These are phyloP conservation scores for Ophraella communa DNA, from an alignment of 2,888 invertebrate species.

Conservation along the genomic window DNA sequence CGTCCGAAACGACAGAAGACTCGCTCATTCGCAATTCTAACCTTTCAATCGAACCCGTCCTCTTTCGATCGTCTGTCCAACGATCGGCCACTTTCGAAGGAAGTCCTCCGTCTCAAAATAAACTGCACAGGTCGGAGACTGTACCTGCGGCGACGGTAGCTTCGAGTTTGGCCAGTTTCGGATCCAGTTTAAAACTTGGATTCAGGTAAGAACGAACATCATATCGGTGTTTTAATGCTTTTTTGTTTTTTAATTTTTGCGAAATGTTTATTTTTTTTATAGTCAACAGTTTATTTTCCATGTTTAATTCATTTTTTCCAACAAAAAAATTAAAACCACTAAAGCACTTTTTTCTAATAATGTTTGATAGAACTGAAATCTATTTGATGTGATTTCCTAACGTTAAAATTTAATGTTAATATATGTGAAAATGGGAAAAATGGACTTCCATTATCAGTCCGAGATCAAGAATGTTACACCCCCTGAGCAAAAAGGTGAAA, in stretches of 20 bases:
- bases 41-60: constrained; percentile 71
- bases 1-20: constrained; percentile 16
- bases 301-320: too few species aligned
- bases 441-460: too few species aligned
- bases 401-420: too few species aligned
- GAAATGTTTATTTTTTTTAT: too few species aligned
- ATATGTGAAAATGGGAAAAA: too few species aligned
- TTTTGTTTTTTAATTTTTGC: background rate
- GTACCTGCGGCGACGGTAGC: constrained; percentile 76
- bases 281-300: too few species aligned
- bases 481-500: too few species aligned
- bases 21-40: constrained; percentile 10
- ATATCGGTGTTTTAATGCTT: constrained; percentile 2
- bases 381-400: too few species aligned
- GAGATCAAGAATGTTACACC: too few species aligned
- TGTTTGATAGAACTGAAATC: too few species aligned
- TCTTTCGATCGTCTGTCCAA: constrained; percentile 64
- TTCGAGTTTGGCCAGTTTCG: constrained; percentile 79
- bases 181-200: constrained; percentile 83
- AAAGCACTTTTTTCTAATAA: too few species aligned
- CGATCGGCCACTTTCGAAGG: constrained; percentile 66
- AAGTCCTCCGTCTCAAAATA: constrained; percentile 57
- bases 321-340: too few species aligned
- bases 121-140: constrained; percentile 75
- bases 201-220: constrained; percentile 73